Base-by-base conservation (phyloP, 2,888 invertebrate genomes). In the Metellina segmentata region DNA sequence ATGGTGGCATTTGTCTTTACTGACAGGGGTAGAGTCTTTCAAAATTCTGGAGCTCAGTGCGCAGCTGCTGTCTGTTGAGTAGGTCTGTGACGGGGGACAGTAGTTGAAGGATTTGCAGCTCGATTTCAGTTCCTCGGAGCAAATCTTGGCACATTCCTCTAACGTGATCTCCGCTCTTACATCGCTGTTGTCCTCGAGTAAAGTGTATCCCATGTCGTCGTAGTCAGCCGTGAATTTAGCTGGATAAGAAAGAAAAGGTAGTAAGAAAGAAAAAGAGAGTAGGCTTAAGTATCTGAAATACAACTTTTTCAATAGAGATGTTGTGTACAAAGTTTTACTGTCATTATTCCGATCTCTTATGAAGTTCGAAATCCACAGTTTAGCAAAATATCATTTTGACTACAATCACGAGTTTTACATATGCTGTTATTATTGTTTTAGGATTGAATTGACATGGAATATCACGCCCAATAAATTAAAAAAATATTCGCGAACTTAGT, bases 81-180 rank as follows among this genome's bases (percentile, higher is more conserved):
- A 52, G n/a, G 52, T 20, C 8, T 78, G 70, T 6, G 75, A 71
- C 7, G 85, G 51, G 0, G 87, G 83, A 20, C 92, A 92, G 71
- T 90, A 93, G 77, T 88, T 91, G 85, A 93, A 93, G 20, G 90
- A 93, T 11, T 88, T 79, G 52, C 93, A 93, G 20, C 52, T 85
- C 52, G 9, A 19, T 61, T 75, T 74, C 48, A 77, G 70, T 19
- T 92, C 90, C 53, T 85, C 88, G 0, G 90, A 93, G 69, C 93
- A 93, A 7, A 61, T 13, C 20, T 74, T n/a, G 48, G 93, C 88
- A 48, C 93, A 93, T 0, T 91, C 77, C 34, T 93, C 93, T 13
- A 93, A 48, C 0, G 81, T 70, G 7, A 91, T n/a, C n/a, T 88
- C 85, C 0, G 9, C 7, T 52, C 85, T 19, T 5, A 16, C 19